Conservation (phyloP, 2,888 invertebrate species). For the Drymonia ruficornis region DNA sequence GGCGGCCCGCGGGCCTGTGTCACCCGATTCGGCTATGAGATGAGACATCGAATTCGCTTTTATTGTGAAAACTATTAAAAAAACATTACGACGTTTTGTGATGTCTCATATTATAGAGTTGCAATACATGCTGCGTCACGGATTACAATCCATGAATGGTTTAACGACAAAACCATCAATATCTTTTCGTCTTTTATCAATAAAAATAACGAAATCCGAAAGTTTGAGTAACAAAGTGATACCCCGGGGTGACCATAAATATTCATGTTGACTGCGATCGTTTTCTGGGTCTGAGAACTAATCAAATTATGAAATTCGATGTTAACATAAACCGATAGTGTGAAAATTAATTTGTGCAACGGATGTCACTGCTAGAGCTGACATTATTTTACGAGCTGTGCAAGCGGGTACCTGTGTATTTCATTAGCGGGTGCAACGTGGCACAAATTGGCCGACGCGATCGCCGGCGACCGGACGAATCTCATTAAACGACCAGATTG, state of each 20-base stretch:
- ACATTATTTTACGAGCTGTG: slow-evolving; percentile 37
- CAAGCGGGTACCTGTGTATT: slow-evolving; percentile 44
- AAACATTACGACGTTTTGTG: slow-evolving; percentile 7
- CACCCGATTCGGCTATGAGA: slow-evolving; percentile 34
- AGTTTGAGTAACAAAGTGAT: neutral
- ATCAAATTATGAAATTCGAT: neutral
- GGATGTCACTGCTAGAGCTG: slow-evolving; percentile 22
- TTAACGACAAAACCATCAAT: neutral
- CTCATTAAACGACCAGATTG: slow-evolving; percentile 79
- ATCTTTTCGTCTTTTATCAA: neutral
- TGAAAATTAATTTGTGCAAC: slow-evolving; percentile 13
- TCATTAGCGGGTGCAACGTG: slow-evolving; percentile 72
- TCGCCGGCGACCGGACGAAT: slow-evolving; percentile 68
- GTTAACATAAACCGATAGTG: neutral
- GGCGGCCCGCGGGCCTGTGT: slow-evolving; percentile 38
- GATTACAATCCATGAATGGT: neutral
- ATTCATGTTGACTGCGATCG: slow-evolving; percentile 10
- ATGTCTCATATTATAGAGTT: neutral
- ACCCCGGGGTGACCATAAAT: slow-evolving; percentile 9
- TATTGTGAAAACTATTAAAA: slow-evolving; percentile 14
- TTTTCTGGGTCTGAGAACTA: neutral
- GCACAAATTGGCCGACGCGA: slow-evolving; percentile 75
- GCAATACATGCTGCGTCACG: neutral
- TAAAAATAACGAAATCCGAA: slow-evolving; percentile 13
- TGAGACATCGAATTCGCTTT: slow-evolving; percentile 24